Conservation (phyloP, 2,113 vertebrate genomes). For the Dipodomys ordii region DNA sequence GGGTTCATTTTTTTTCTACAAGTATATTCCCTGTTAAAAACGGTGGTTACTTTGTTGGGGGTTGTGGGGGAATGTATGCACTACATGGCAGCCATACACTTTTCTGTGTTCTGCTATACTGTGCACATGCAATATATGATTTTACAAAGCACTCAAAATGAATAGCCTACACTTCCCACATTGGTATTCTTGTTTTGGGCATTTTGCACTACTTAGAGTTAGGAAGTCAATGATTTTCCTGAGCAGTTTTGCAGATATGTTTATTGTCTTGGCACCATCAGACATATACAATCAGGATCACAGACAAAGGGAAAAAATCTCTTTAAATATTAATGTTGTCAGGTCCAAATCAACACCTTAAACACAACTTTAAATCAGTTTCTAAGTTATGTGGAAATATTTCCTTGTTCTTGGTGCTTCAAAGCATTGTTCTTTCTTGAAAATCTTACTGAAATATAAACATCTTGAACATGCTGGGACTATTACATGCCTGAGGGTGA, state of each 20-base stretch:
- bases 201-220: background rate
- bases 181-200: background rate
- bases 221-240: background rate
- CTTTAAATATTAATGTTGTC: background rate
- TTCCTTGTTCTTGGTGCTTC: background rate
- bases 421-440: constrained; percentile 1
- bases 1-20: background rate
- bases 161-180: background rate
- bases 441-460: constrained; percentile 35
- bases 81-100: background rate
- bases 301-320: background rate
- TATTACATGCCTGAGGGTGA: background rate
- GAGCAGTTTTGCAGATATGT: background rate
- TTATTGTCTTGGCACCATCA: constrained; percentile 7
- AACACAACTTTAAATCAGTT: background rate
- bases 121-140: background rate
- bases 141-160: constrained; percentile 1
- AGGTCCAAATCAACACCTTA: background rate
- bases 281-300: background rate
- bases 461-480: background rate
- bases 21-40: background rate
- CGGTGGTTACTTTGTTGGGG: background rate
- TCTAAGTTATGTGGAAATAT: background rate
- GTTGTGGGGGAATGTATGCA: too few species aligned
- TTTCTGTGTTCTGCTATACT: background rate